These are phyloP conservation scores for Atta texana DNA, from an alignment of 1,140 invertebrate species.

Conservation along the genomic window DNA sequence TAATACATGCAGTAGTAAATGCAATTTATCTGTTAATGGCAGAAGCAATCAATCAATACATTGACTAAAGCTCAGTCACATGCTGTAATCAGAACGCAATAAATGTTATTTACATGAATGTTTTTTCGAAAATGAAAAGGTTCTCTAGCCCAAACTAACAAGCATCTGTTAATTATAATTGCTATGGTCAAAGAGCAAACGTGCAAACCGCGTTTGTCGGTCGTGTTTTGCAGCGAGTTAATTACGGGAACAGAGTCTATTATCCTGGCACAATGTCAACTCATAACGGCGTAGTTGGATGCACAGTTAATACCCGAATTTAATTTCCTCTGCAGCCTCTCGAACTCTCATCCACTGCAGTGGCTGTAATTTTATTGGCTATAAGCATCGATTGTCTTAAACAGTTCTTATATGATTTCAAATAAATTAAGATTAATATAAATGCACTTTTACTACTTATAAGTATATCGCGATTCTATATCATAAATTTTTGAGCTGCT, in stretches of 20 bases:
- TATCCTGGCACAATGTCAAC: slow-evolving; percentile 74
- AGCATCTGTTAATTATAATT: slow-evolving; percentile 74
- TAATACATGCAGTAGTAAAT: slow-evolving; percentile 21
- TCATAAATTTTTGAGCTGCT: not conserved
- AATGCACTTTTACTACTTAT: not conserved
- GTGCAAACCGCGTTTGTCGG: slow-evolving; percentile 67
- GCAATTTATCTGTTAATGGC: slow-evolving; percentile 42
- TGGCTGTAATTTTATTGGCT: slow-evolving; percentile 58
- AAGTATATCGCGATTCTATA: not conserved
- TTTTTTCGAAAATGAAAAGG: slow-evolving; percentile 65
- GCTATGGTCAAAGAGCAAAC: slow-evolving; percentile 69
- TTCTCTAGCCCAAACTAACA: slow-evolving; percentile 49
- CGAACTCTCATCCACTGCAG: slow-evolving; percentile 27
- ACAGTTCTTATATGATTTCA: slow-evolving; percentile 15
- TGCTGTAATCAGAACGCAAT: slow-evolving; percentile 32
- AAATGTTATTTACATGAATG: slow-evolving; percentile 43
- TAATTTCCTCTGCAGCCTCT: slow-evolving; percentile 65
- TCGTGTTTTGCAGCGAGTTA: slow-evolving; percentile 74
- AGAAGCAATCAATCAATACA: slow-evolving; percentile 53
- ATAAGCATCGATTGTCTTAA: slow-evolving; percentile 61
- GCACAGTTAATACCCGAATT: slow-evolving; percentile 74
- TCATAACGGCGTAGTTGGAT: slow-evolving; percentile 65
- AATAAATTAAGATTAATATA: slow-evolving; percentile 19
- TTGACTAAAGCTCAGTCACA: slow-evolving; percentile 5
- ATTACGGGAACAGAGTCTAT: slow-evolving; percentile 75